Percentiles rank a stretch among this genome's conserved stretches.
These are phyloP conservation scores for Pedicia rivosa DNA, from an alignment of 2,888 invertebrate species.

Conservation along the genomic window DNA sequence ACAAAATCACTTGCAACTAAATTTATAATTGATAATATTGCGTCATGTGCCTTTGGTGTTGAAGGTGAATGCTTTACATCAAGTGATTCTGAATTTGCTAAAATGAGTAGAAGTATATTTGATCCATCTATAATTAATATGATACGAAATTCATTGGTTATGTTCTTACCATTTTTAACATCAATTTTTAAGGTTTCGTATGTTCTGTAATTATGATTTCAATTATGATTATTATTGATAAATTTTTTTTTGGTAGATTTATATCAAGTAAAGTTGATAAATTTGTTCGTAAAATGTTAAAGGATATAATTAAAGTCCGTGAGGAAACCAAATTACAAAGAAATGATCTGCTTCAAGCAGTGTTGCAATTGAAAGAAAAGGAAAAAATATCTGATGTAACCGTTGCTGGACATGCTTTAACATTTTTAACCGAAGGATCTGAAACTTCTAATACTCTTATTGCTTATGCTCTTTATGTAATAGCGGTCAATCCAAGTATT, in stretches of 20 bases:
- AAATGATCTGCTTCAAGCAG: not conserved
- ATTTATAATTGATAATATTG: constrained; percentile 10
- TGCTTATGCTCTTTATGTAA: constrained; percentile 28
- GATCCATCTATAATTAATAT: not conserved
- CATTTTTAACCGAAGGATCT: constrained; percentile 24
- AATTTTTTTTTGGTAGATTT: not conserved
- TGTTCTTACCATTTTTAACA: not conserved
- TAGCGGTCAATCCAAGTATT: constrained; percentile 28
- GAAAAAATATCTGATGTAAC: no score
- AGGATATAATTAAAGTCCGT: not conserved
- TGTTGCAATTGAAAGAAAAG: not conserved
- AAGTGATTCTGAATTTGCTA: constrained; percentile 32
- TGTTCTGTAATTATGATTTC: not conserved
- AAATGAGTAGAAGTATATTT: constrained; percentile 24
- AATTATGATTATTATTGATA: not conserved
- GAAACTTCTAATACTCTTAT: constrained; percentile 30
- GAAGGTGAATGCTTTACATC: constrained; percentile 25
- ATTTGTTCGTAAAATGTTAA: not conserved
- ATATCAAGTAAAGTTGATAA: not conserved
- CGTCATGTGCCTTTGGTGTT: constrained; percentile 9
- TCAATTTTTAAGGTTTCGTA: not conserved
- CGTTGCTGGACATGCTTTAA: not conserved
- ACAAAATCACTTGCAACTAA: constrained; percentile 4
- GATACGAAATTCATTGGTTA: not conserved
- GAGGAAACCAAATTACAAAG: not conserved